phyloP scores from a whole-genome alignment of 2,113 vertebrate genomes.

The Candoia aspera region DNA sequence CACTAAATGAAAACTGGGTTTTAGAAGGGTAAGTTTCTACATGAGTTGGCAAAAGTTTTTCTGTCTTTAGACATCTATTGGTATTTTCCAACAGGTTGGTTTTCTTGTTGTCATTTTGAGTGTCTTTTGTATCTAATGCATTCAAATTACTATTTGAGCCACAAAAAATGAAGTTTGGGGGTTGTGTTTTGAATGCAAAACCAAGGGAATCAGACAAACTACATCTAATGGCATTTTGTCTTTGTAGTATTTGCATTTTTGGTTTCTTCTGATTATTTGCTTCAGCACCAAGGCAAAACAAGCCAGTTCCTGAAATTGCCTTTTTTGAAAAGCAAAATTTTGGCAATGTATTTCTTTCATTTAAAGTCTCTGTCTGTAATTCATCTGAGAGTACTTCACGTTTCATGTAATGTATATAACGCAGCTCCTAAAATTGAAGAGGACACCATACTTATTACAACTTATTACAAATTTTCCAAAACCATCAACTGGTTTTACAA shows the following conservation, averaged over 20 bases:
- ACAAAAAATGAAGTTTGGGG: neutral
- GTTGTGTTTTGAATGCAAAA: neutral
- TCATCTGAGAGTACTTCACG: slow-evolving; percentile 9
- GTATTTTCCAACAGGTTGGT: slow-evolving; percentile 27
- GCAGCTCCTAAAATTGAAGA: slow-evolving; percentile 61
- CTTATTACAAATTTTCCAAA: slow-evolving; percentile 21
- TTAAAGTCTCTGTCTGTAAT: slow-evolving; percentile 41
- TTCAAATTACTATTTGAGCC: slow-evolving; percentile 34
- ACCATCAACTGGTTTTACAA: neutral
- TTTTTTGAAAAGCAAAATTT: slow-evolving; percentile 14
- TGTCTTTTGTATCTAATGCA: slow-evolving; percentile 14
- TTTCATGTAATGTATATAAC: slow-evolving; percentile 63
- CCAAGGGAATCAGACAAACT: slow-evolving; percentile 17
- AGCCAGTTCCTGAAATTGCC: slow-evolving; percentile 29
- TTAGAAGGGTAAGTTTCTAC: neutral
- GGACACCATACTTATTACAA: slow-evolving; percentile 6
- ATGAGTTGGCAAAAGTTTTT: neutral
- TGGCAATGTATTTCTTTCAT: slow-evolving; percentile 44
- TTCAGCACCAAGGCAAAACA: slow-evolving; percentile 21
- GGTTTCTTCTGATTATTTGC: slow-evolving; percentile 24
- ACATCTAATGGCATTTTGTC: slow-evolving; percentile 17
- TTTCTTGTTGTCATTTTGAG: slow-evolving; percentile 33
- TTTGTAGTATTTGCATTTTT: slow-evolving; percentile 3
- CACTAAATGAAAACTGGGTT: neutral
- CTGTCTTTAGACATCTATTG: slow-evolving; percentile 9